phyloP scores from a whole-genome alignment of 2,797 vertebrate species.

The Rhynchonycteris naso region DNA sequence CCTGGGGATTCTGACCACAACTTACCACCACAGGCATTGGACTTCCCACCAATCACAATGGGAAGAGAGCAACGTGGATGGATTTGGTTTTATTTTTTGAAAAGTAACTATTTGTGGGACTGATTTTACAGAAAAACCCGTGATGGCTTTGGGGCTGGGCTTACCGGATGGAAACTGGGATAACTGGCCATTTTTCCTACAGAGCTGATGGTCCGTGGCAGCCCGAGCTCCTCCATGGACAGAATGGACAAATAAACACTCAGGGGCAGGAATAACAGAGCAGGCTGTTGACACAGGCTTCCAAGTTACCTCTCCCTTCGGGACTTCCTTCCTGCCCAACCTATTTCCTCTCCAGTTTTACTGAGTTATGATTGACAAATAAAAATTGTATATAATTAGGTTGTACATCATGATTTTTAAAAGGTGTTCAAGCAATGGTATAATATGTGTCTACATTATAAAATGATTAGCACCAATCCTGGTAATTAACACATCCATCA shows the following conservation, averaged over 20 bases:
- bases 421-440: not conserved
- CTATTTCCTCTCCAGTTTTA: not conserved
- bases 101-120: not conserved
- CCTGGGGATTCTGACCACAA: not conserved
- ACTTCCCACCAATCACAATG: not conserved
- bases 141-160: not conserved
- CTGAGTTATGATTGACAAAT: not conserved
- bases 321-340: not conserved
- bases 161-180: not conserved
- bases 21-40: not conserved
- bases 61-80: not conserved
- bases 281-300: not conserved
- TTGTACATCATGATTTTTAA: accelerated
- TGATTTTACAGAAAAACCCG: not conserved
- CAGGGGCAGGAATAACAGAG: not conserved
- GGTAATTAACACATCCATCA: not conserved
- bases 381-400: not conserved
- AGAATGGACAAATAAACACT: not conserved
- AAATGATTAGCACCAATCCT: not conserved
- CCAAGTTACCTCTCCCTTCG: not conserved
- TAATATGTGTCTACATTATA: not conserved
- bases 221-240: not conserved
- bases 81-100: not conserved
- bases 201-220: not conserved
- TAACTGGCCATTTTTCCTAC: accelerated